Evolutionary conservation across 2,888 invertebrate species (phyloP).

Genomic region (Notodonta dromedarius): DNA sequence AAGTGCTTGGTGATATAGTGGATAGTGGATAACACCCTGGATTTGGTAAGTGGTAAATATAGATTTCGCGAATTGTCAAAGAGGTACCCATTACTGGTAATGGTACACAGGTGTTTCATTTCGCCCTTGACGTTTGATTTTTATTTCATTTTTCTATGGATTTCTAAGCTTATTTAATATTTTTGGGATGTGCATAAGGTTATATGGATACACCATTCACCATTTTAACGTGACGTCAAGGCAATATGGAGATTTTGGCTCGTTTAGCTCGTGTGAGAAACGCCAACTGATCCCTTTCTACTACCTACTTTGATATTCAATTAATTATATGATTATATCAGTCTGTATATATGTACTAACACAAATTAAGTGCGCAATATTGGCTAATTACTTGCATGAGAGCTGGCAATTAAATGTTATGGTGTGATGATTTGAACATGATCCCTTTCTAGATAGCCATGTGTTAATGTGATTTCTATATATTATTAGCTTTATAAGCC

Average conservation of each 20-base stretch:
- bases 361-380: background rate
- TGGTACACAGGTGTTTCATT: conserved; percentile 25
- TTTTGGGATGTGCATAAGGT: conserved; percentile 4
- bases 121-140: conserved; percentile 62
- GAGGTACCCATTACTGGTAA: conserved; percentile 20
- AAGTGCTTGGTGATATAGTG: conserved; percentile 29
- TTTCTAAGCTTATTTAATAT: conserved; percentile 11
- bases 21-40: conserved; percentile 31
- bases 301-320: background rate
- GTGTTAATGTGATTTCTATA: conserved; percentile 13
- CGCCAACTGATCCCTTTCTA: conserved; percentile 2
- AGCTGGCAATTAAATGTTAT: conserved; percentile 5
- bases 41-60: conserved; percentile 52
- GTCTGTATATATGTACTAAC: too few relatives aligned
- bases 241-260: conserved; percentile 41
- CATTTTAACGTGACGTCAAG: conserved; percentile 40
- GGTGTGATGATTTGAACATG: conserved; percentile 15
- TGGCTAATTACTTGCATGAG: background rate
- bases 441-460: conserved; percentile 17
- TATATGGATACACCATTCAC: conserved; percentile 12
- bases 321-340: background rate
- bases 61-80: conserved; percentile 44
- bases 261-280: background rate
- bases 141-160: conserved; percentile 26
- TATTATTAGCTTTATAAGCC: background rate